Evolutionary conservation across 2,888 invertebrate species (phyloP).

Genomic region (Hirtodrosophila alboralis): DNA sequence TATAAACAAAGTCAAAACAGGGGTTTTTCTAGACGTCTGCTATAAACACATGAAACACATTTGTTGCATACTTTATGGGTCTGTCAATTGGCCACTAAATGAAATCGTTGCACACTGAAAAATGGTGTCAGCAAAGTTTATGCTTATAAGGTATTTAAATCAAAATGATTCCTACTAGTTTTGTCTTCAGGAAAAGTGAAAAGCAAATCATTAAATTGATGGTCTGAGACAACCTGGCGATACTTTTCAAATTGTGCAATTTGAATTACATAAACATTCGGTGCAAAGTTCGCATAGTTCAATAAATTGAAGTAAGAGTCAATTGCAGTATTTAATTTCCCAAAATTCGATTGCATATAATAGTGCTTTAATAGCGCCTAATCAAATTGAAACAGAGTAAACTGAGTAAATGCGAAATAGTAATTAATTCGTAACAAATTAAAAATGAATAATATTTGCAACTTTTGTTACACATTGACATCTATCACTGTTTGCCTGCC

Average conservation of each 20-base stretch:
- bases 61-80: conserved; percentile 24
- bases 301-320: no score
- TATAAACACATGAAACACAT: conserved; percentile 16
- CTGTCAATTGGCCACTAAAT: conserved; percentile 51
- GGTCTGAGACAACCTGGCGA: conserved; percentile 40
- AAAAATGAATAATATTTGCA: no score
- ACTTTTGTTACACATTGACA: no score
- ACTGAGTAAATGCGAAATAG: no score
- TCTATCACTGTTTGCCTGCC: background rate
- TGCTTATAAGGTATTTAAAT: conserved; percentile 20
- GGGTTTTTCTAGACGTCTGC: background rate
- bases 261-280: conserved; percentile 1
- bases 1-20: conserved; percentile 36
- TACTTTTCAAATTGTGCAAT: background rate
- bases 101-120: conserved; percentile 33
- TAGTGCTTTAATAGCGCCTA: no score
- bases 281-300: no score
- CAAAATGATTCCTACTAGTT: conserved; percentile 25
- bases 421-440: no score
- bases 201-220: conserved; percentile 45
- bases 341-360: no score
- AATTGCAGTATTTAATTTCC: no score
- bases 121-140: conserved; percentile 56
- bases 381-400: no score
- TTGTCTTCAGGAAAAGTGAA: conserved; percentile 37